Percentiles rank a stretch among this genome's conserved stretches.
These are phyloP conservation scores for Melanaphis sacchari DNA, from an alignment of 1,140 invertebrate genomes.

Conservation along the genomic window DNA sequence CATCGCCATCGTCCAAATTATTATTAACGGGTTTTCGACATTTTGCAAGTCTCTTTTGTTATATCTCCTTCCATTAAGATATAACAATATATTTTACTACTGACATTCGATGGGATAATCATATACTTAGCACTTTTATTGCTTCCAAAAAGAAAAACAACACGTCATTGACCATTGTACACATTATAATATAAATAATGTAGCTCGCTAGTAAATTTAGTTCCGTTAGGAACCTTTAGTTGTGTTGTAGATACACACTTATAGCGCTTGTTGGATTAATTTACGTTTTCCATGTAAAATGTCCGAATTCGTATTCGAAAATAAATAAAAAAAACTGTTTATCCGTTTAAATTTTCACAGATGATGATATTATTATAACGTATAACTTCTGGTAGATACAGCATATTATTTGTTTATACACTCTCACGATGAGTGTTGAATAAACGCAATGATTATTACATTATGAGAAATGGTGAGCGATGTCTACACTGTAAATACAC, in stretches of 20 bases:
- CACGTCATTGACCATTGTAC: too few species aligned
- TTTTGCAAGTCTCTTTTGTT: neutral
- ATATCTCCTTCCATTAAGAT: neutral
- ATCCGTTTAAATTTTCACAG: neutral
- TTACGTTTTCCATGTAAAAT: neutral
- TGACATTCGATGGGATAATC: neutral
- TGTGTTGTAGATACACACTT: too few species aligned
- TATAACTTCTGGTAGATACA: neutral
- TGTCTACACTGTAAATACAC: neutral
- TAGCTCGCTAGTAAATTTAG: too few species aligned
- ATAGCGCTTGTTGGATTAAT: neutral
- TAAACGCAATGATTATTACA: neutral
- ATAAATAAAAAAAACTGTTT: neutral
- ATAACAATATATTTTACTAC: neutral
- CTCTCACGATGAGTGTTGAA: conserved; percentile 20
- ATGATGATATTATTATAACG: neutral
- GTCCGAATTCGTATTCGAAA: neutral
- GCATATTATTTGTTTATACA: neutral
- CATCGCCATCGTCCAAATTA: neutral
- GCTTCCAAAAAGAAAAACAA: too few species aligned
- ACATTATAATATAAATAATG: too few species aligned
- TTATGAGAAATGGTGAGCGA: neutral
- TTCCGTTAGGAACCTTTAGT: too few species aligned
- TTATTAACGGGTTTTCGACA: neutral
- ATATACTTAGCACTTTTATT: too few species aligned